These are phyloP conservation scores for Percina caprodes DNA, from an alignment of 2,113 vertebrate species.

Conservation along the genomic window DNA sequence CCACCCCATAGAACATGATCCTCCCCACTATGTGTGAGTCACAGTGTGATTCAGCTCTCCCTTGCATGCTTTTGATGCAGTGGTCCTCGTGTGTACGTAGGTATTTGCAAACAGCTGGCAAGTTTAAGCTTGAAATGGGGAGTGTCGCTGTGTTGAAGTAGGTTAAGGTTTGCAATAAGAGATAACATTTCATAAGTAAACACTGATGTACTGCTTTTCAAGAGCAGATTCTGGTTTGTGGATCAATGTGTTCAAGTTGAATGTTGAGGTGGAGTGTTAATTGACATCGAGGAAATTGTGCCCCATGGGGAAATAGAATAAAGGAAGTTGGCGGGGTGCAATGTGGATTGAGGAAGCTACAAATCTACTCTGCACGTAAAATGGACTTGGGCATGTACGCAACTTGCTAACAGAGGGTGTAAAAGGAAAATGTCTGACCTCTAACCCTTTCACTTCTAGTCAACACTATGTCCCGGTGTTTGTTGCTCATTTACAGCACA, in stretches of 20 bases:
- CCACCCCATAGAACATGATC: neutral
- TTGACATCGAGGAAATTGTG: slow-evolving; percentile 39
- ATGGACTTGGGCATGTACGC: slow-evolving; percentile 27
- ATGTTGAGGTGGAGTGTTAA: slow-evolving; percentile 1
- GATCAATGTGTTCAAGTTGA: slow-evolving; percentile 18
- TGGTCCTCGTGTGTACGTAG: slow-evolving; percentile 24
- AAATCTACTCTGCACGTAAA: slow-evolving; percentile 50
- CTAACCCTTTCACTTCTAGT: slow-evolving; percentile 22
- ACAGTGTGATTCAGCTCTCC: slow-evolving; percentile 20
- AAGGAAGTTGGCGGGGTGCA: slow-evolving; percentile 63
- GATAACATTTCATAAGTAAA: slow-evolving; percentile 29
- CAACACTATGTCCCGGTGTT: neutral
- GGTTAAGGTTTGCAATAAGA: slow-evolving; percentile 40
- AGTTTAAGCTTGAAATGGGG: slow-evolving; percentile 64
- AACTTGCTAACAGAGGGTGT: slow-evolving; percentile 51
- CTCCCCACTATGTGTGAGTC: slow-evolving; percentile 18
- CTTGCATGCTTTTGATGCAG: neutral
- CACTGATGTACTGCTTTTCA: neutral
- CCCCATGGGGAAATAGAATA: slow-evolving; percentile 53
- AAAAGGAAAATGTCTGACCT: slow-evolving; percentile 55
- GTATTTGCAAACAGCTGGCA: slow-evolving; percentile 56
- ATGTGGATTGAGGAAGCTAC: slow-evolving; percentile 66
- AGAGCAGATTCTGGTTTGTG: slow-evolving; percentile 4
- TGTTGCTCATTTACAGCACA: neutral
- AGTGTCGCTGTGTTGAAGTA: slow-evolving; percentile 48